Evolutionary conservation across 2,113 vertebrate species (phyloP), one percentile per base, ranked within the genome.

Genomic region (Anoura caudifer): DNA sequence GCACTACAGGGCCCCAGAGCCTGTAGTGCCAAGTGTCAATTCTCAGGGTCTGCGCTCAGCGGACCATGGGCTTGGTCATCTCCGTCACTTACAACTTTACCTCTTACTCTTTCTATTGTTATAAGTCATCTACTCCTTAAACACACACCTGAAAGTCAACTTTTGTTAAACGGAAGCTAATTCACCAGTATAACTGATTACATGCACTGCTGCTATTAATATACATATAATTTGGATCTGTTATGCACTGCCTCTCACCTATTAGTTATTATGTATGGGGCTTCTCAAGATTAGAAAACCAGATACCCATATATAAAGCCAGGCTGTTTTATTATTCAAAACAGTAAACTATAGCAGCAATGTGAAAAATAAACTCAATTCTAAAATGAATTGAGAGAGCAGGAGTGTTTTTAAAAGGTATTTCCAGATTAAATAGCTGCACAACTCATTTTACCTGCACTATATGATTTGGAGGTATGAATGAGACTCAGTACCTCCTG

Each of bases 321-420:
- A 81, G 59, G 17, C 70, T 82, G 45, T 24, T 96, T 89, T 84
- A 84, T 87, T 80, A 90, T 79, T 95, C 56, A 76, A 82, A 36
- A 41, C 6, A 91, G 33, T 91, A 45, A 91, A 70, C 59, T 17
- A 84, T 17, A 92, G 36, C 28, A 41, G 70, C 28, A 61, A 19
- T 45, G 47, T 38, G n/a, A 95, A 93, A 94, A 91, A 76, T 54
- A 79, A 91, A 36, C 36, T 83, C 83, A 16, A 61, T 83, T 82
- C 41, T 79, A 43, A 79, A 10, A 33, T 15, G 19, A 41, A 1
- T 45, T 8, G 1, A 2, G 67, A 72, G 14, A 45, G 36, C 38
- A 76, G 38, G 17, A 61, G 20, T 43, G 10, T n/a, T 76, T 85
- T 28, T 33, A 52, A 31, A 63, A 70, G 20, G 38, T 41, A 28